phyloP scores from a whole-genome alignment of 2,888 invertebrate genomes.

The Scaptodrosophila latifasciaeformis region DNA sequence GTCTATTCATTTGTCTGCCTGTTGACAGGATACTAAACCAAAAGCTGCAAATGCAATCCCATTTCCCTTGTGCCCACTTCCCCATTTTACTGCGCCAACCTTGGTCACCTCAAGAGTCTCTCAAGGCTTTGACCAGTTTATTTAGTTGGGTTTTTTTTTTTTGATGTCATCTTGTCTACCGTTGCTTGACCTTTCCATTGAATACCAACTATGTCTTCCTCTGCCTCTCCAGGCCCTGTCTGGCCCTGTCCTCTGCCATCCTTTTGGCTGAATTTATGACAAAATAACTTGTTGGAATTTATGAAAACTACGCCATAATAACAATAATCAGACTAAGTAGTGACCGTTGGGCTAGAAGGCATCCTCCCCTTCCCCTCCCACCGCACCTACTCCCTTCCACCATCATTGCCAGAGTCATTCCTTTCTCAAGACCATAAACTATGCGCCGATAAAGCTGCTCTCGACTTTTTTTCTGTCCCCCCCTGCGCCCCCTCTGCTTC shows the following conservation, averaged over 20 bases:
- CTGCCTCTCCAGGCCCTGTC: neutral
- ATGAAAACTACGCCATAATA: conserved; percentile 69
- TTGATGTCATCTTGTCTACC: neutral
- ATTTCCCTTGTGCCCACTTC: neutral
- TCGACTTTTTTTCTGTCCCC: conserved; percentile 22
- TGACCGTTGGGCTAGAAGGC: conserved; percentile 48
- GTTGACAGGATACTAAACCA: conserved; percentile 50
- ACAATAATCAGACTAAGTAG: conserved; percentile 69
- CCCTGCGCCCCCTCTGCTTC: neutral
- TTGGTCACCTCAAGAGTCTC: neutral
- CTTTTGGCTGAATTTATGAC: conserved; percentile 57
- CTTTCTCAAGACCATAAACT: too few species aligned
- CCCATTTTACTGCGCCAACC: conserved; percentile 1
- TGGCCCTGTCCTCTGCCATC: neutral
- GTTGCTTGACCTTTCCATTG: conserved; percentile 7
- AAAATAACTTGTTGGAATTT: conserved; percentile 69
- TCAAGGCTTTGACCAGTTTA: conserved; percentile 13
- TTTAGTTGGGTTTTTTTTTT: conserved; percentile 7
- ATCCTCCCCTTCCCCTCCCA: neutral
- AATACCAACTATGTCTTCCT: conserved; percentile 31
- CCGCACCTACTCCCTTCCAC: too few species aligned
- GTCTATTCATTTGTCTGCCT: conserved; percentile 36
- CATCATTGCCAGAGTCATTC: too few species aligned
- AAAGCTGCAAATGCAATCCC: neutral
- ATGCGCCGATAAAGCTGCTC: conserved; percentile 52